Evolutionary conservation across 2,113 vertebrate species (phyloP).

Genomic region (Plectropomus leopardus): DNA sequence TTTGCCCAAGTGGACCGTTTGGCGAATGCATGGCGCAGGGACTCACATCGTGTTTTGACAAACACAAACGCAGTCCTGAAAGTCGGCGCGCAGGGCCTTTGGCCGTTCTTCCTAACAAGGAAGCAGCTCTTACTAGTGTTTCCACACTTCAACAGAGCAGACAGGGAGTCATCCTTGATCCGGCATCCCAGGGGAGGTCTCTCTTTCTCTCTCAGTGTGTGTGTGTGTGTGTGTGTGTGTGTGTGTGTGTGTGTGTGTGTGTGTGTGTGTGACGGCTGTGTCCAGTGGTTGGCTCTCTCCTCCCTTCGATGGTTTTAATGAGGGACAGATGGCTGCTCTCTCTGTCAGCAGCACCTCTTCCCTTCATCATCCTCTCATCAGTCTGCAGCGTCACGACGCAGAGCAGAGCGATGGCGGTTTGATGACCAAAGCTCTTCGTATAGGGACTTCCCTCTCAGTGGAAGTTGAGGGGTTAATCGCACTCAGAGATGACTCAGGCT

Average conservation of each 20-base stretch:
- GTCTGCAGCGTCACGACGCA: constrained; percentile 54
- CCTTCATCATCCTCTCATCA: constrained; percentile 53
- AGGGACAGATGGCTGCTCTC: constrained; percentile 73
- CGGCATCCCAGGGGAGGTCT: constrained; percentile 26
- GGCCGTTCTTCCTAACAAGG: constrained; percentile 38
- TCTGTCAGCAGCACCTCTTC: constrained; percentile 51
- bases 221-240: constrained; percentile 8
- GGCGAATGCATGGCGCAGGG: constrained; percentile 3
- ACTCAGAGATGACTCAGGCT: constrained; percentile 25
- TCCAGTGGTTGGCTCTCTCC: constrained; percentile 49
- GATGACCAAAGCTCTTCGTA: constrained; percentile 29
- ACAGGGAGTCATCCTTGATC: constrained; percentile 36
- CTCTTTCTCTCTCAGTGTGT: neutral
- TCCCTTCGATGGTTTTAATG: constrained; percentile 64
- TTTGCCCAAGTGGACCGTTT: too few species aligned
- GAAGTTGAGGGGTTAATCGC: constrained; percentile 14
- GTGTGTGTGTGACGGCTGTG: too few species aligned
- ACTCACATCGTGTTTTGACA: too few species aligned
- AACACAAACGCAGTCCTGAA: neutral
- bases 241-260: constrained; percentile 16
- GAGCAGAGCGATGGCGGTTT: constrained; percentile 46
- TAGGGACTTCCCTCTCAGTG: neutral
- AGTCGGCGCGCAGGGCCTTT: neutral
- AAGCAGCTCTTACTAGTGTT: constrained; percentile 26
- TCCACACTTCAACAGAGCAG: constrained; percentile 26